Base-by-base conservation (phyloP, 1,140 invertebrate genomes). In the Vanessa atalanta region DNA sequence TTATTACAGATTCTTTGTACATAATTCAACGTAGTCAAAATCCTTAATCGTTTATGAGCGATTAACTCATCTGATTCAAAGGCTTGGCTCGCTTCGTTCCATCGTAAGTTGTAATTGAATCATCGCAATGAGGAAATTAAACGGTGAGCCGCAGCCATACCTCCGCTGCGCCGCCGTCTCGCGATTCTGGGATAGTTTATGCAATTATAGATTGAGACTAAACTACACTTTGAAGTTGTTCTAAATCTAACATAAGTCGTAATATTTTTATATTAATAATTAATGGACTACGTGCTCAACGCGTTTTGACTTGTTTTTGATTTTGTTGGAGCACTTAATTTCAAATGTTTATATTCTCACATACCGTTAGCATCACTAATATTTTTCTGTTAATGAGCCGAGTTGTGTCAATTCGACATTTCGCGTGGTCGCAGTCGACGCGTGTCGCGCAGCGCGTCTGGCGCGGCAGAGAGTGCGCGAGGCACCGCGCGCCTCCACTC, bases 401-500 rank as follows among this genome's bases (percentile, higher is more conserved):
- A 31, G 26, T 31, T 3, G 26, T 31, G 26, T 1, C 26, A 31
- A 31, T 31, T 31, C 26, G 26, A 31, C 26, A 6, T 3, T 20
- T 31, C 26, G 26, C 26, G 20, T 31, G 6, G 3, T 31, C 13
- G 61, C 53, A 51, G 65, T 20, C 43, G 53, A 43, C 70, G 70
- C 13, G 78, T 5, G 61, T 61, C 15, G 60, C 23, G 61, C 31
- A n/a, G 48, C 37, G 61, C 7, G 47, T 47, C 65, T 6, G 71
- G 26, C 16, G 73, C 31, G 67, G 65, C 16, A 51, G 63, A 14
- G 65, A 47, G 16, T 37, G 73, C 50, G 72, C 70, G 20, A 20
- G 20, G 20, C 20, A 20, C 80, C 77, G 64, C 73, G 76, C 76
- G 74, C 80, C 76, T 66, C 73, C 12, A 13, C 43, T 14, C 50